Evolutionary conservation across 2,797 vertebrate species (phyloP).

Genomic region (Coranthus polyacanthus): DNA sequence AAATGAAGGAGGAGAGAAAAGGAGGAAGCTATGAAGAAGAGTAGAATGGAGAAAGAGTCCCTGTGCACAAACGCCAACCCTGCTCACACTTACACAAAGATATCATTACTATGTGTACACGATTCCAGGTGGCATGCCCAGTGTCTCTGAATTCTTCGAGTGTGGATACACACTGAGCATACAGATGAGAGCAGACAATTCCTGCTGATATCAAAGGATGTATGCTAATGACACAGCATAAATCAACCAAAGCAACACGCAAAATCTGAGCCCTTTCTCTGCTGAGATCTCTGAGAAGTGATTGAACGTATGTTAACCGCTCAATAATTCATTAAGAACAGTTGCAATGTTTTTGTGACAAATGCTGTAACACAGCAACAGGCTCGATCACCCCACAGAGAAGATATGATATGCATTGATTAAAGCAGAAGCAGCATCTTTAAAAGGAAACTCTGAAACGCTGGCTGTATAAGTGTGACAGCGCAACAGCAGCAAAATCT

Average conservation of each 20-base stretch:
- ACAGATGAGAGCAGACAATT: slow-evolving; percentile 44
- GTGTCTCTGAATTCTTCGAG: slow-evolving; percentile 22
- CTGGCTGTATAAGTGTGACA: slow-evolving; percentile 10
- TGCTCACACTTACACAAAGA: slow-evolving; percentile 9
- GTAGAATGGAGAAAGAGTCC: slow-evolving; percentile 29
- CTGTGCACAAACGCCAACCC: slow-evolving; percentile 28
- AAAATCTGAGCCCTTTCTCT: slow-evolving; percentile 40
- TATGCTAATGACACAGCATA: slow-evolving; percentile 45
- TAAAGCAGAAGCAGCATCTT: slow-evolving; percentile 47
- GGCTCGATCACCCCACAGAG: slow-evolving; percentile 46
- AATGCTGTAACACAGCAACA: slow-evolving; percentile 64
- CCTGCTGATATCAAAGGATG: slow-evolving; percentile 63
- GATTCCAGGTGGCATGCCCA: slow-evolving; percentile 46
- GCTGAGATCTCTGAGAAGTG: slow-evolving; percentile 28
- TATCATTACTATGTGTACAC: slow-evolving; percentile 32
- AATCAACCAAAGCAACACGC: slow-evolving; percentile 28
- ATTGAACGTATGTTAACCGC: slow-evolving; percentile 48
- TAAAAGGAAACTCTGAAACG: slow-evolving; percentile 24
- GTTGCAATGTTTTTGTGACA: slow-evolving; percentile 46
- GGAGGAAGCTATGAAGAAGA: slow-evolving; percentile 26
- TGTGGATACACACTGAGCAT: slow-evolving; percentile 33
- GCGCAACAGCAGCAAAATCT: slow-evolving; percentile 36
- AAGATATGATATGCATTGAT: slow-evolving; percentile 60
- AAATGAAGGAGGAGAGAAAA: slow-evolving; percentile 44
- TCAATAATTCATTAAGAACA: slow-evolving; percentile 68